These are phyloP conservation scores for Baccha elongata DNA, from an alignment of 2,888 invertebrate genomes.

Conservation along the genomic window DNA sequence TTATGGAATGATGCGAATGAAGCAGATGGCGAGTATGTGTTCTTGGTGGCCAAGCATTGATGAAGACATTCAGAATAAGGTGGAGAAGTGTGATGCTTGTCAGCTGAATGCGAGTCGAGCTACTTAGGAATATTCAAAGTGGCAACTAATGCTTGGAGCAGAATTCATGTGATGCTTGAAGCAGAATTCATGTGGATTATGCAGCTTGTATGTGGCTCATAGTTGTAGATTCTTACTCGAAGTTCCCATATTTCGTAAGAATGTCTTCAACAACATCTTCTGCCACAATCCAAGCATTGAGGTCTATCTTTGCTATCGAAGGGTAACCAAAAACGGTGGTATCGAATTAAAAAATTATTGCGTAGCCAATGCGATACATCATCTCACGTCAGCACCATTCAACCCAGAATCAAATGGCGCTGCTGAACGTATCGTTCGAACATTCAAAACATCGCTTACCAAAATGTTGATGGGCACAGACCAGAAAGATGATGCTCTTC, in stretches of 20 bases:
- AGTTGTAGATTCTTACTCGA: constrained; percentile 16
- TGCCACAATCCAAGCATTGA: constrained; percentile 53
- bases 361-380: constrained; percentile 55
- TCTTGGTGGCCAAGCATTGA: constrained; percentile 20
- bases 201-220: constrained; percentile 13
- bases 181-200: constrained; percentile 5
- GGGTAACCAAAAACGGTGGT: constrained; percentile 72
- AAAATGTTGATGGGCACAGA: not conserved
- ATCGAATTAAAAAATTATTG: constrained; percentile 74
- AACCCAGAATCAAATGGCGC: constrained; percentile 17
- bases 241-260: constrained; percentile 5
- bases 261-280: no score
- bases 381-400: constrained; percentile 57
- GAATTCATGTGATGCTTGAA: not conserved
- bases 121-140: not conserved
- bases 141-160: no score
- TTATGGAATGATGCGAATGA: constrained; percentile 13
- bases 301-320: constrained; percentile 73
- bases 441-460: constrained; percentile 20
- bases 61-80: constrained; percentile 15
- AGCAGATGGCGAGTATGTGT: constrained; percentile 5
- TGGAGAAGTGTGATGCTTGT: constrained; percentile 23
- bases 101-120: constrained; percentile 1
- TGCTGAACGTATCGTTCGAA: constrained; percentile 21
- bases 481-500: constrained; percentile 20